Conservation (phyloP, 2,888 invertebrate species). For the Trichopria drosophilae region DNA sequence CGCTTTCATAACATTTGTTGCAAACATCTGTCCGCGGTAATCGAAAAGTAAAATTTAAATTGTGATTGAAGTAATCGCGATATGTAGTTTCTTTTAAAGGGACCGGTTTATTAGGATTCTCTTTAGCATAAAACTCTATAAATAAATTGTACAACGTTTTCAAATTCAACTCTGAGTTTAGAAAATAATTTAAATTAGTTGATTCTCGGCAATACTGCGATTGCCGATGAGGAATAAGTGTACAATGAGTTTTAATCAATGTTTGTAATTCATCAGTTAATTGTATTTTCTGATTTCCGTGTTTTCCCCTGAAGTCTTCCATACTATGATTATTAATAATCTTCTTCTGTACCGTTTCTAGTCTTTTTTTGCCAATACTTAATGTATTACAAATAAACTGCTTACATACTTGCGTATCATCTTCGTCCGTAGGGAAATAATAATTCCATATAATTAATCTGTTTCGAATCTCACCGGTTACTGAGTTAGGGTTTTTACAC, state of each 20-base stretch:
- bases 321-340: background rate
- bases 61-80: constrained; percentile 21
- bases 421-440: too few relatives aligned
- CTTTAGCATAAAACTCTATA: constrained; percentile 11
- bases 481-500: too few relatives aligned
- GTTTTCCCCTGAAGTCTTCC: background rate
- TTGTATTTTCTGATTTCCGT: background rate
- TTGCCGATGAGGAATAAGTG: constrained; percentile 16
- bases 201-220: constrained; percentile 15
- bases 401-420: constrained; percentile 3
- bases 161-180: constrained; percentile 16
- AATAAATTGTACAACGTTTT: constrained; percentile 7
- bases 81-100: constrained; percentile 15
- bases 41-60: constrained; percentile 18
- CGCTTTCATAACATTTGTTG: constrained; percentile 6
- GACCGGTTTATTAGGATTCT: constrained; percentile 5
- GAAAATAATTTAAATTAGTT: constrained; percentile 22
- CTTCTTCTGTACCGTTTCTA: background rate
- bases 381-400: constrained; percentile 6
- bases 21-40: constrained; percentile 15
- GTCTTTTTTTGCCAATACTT: background rate
- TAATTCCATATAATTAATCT: too few relatives aligned
- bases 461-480: too few relatives aligned
- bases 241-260: constrained; percentile 3
- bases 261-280: background rate